A percentile compares a stretch with the other conserved stretches of the same genome.
Conservation (phyloP, 1,140 invertebrate species). For the Colletes latitarsis region DNA sequence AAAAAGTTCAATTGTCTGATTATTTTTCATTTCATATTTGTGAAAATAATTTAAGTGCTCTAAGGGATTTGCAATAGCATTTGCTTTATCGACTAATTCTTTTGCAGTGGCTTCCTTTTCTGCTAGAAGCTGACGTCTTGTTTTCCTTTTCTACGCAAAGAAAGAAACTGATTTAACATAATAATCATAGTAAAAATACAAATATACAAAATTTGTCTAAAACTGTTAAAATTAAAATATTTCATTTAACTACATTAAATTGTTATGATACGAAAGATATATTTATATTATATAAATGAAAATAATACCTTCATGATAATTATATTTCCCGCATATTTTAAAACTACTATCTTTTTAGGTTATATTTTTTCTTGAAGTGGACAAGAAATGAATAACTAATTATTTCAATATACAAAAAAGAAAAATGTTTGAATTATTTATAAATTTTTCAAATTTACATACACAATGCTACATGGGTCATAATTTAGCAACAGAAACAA, state of each 20-base stretch:
- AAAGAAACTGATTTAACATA: neutral
- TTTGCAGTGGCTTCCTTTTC: slow-evolving; percentile 66
- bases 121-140: slow-evolving; percentile 55
- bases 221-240: neutral
- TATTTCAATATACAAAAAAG: neutral
- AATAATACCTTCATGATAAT: slow-evolving; percentile 42
- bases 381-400: neutral
- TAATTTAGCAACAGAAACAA: neutral
- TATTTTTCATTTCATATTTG: slow-evolving; percentile 71
- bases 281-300: neutral
- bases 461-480: neutral
- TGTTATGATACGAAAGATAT: neutral
- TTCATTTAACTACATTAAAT: neutral
- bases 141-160: slow-evolving; percentile 56
- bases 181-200: neutral
- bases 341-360: slow-evolving; percentile 1
- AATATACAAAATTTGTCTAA: neutral
- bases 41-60: slow-evolving; percentile 64
- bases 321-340: slow-evolving; percentile 31
- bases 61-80: slow-evolving; percentile 69
- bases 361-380: neutral
- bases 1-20: slow-evolving; percentile 73
- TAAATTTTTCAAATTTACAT: neutral
- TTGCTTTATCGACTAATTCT: slow-evolving; percentile 71
- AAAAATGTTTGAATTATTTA: slow-evolving; percentile 2